Base-by-base conservation (phyloP, 2,888 invertebrate genomes). In the Eucriotettix oculatus region DNA sequence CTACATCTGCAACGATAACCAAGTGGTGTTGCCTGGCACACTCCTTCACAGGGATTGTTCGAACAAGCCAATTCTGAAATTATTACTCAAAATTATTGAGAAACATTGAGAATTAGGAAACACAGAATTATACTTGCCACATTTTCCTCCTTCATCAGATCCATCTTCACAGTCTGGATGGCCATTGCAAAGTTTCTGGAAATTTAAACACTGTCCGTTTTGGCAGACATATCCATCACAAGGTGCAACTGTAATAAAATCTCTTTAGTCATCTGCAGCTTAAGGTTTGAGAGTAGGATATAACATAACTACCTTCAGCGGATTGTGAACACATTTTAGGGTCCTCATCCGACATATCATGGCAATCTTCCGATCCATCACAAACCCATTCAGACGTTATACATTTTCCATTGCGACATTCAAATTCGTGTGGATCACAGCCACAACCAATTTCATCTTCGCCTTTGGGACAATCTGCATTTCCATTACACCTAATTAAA, bases 311-410 rank as follows among this genome's bases (percentile, higher is more conserved):
- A n/a, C 42, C 42, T 10, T 16, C 57, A 43, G 9, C 17, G 11
- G 17, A 10, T 1, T 11, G n/a, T 10, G 17, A 42, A 63, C 73
- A 75, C 48, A 70, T 68, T 10, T 66, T 65, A 9, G 65, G 42
- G 11, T 78, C 79, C 70, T 91, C 90, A 68, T 91, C 90, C 0
- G 84, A 84, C 12, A 79, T 79, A 68, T 90, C 90, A 0, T 71
- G 71, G 69, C 90, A 91, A 68, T 90, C 86, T 58, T 79, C 75
- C 0, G 70, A 68, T 0, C 78, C 76, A 66, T 90, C 79, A 75
- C 81, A 82, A 64, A 82, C 67, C 76, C 83, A 82, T 10, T 72
- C 68, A 1, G 67, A 66, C 0, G 79, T 75, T 44, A 90, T 78
- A 66, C 90, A 81, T 55, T 74, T 76, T 58, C 76, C 75, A 73